Base-by-base conservation (phyloP, 2,113 vertebrate species). In the Synchiropus splendidus region DNA sequence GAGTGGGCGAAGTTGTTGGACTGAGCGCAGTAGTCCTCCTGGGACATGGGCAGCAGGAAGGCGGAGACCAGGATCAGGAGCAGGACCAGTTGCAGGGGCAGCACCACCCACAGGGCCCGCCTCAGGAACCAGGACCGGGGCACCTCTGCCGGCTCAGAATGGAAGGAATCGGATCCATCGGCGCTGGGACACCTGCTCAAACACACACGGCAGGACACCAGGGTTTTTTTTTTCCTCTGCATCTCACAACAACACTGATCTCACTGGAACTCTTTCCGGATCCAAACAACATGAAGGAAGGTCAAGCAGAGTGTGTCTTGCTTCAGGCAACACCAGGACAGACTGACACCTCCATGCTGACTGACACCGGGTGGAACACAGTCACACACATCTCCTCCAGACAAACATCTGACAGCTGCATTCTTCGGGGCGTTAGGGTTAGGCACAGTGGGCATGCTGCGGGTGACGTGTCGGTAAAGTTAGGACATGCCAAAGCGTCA, bases 81-180 rank as follows among this genome's bases (percentile, higher is more conserved):
- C 48, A 97, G 84, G 10, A 84, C 1, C 15, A 98, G 74, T 83
- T 98, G 93, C 21, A 97, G 69, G 0, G 92, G 94, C 36, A 99
- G 82, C 18, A 93, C 90, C 1, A 85, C 87, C 72, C 89, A 83
- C 33, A 99, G 84, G 51, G 94, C 89, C 45, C 94, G 80, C 42
- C 79, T 43, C 54, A 92, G 76, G 69, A 96, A 90, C 38, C 79
- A 74, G 0, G 77, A 79, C 35, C 64, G 21, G 4, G 1, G 60
- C 41, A 1, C 48, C 1, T 15, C 31, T 0, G 9, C 30, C 0
- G 51, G 34, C 64, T 97, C 89, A 98, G 90, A 98, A 97, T 9
- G 91, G 94, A 71, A 97, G 92, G 86, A 95, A 97, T 17, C 90
- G 89, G 78, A 94, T 87, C 91, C 92, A 94, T 48, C 87, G 89